Conservation (phyloP, 2,113 vertebrate genomes). For the Notiomystis cincta region DNA sequence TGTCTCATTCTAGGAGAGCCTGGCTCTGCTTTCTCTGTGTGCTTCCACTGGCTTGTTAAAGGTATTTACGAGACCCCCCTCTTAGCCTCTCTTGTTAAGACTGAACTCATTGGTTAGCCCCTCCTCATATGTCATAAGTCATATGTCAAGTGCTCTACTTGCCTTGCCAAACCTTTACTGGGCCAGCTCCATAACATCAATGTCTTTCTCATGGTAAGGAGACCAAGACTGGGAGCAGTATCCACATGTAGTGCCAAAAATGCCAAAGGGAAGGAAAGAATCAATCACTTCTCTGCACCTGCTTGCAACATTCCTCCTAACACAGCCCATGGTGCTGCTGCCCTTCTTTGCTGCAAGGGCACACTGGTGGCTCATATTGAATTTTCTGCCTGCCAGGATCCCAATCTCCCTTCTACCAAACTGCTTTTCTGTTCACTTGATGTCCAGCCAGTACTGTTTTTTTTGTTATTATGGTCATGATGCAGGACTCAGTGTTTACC, state of each 20-base stretch:
- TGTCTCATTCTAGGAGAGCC: not conserved
- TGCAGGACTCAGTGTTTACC: not conserved
- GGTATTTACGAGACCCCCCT: not conserved
- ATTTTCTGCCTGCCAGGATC: not conserved
- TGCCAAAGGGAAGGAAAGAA: not conserved
- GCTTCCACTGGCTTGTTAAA: not conserved
- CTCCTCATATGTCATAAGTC: not conserved
- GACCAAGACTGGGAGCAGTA: not conserved
- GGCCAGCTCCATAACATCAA: not conserved
- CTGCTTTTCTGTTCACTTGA: not conserved
- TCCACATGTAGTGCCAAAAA: not conserved
- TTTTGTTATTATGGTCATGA: not conserved
- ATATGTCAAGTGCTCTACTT: not conserved
- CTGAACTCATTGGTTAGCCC: not conserved
- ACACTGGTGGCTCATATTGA: not conserved
- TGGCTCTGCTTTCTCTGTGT: not conserved
- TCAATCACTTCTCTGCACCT: not conserved
- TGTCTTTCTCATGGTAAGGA: not conserved
- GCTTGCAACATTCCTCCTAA: not conserved
- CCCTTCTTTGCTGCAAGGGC: not conserved
- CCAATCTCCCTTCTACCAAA: not conserved
- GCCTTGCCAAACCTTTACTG: not conserved
- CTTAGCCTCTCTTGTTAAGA: not conserved
- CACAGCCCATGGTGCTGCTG: not conserved
- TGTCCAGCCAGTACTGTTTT: not conserved